Evolutionary conservation across 2,797 vertebrate species (phyloP).

Genomic region (Vespertilio murinus): DNA sequence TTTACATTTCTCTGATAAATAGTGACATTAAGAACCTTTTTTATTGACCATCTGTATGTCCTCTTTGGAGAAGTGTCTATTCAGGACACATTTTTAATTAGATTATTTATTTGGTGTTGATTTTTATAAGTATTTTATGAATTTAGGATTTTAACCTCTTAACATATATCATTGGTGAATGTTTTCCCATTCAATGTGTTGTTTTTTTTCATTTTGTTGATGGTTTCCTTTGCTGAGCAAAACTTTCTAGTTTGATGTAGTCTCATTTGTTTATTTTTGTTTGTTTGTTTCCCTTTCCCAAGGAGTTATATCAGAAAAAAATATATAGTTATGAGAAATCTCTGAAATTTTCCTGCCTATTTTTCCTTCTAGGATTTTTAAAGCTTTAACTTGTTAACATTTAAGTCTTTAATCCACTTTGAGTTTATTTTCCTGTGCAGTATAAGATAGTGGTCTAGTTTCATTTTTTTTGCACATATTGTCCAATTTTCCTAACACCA

Average conservation of each 20-base stretch:
- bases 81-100: neutral
- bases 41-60: neutral
- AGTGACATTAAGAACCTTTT: neutral
- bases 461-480: neutral
- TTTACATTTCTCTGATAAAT: neutral
- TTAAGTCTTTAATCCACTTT: neutral
- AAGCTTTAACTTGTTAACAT: neutral
- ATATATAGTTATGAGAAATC: neutral
- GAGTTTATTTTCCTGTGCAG: neutral
- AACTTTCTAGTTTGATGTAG: neutral
- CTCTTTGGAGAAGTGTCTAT: neutral
- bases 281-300: neutral
- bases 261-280: neutral
- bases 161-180: neutral
- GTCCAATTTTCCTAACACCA: neutral
- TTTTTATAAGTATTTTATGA: neutral
- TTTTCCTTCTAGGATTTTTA: neutral
- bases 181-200: neutral
- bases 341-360: neutral
- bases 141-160: neutral
- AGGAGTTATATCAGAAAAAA: neutral
- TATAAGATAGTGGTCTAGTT: neutral
- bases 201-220: neutral
- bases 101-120: neutral
- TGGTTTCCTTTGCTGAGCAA: neutral